phyloP scores from a whole-genome alignment of 2,113 vertebrate genomes.

The Orycteropus afer region DNA sequence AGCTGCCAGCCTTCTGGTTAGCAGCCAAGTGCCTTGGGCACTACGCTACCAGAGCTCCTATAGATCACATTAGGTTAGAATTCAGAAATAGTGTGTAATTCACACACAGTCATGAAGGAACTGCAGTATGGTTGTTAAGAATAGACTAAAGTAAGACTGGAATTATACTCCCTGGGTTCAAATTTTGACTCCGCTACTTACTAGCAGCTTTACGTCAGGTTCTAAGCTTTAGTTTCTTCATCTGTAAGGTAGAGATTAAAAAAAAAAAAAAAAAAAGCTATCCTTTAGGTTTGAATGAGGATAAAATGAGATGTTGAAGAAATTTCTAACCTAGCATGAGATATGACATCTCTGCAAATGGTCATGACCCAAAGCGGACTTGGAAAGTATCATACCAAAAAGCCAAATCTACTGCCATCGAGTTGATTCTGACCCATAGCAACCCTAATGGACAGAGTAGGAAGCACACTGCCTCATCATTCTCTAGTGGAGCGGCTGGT shows the following conservation, averaged over 20 bases:
- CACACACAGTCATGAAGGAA: conserved; percentile 29
- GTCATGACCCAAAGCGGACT: background rate
- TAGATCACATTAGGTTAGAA: conserved; percentile 43
- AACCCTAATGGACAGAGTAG: no score
- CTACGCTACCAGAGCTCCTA: no score
- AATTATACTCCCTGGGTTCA: conserved; percentile 19
- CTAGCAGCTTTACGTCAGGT: background rate
- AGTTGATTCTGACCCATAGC: no score
- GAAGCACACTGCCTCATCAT: no score
- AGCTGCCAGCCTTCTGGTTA: no score
- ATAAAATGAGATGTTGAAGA: conserved; percentile 31
- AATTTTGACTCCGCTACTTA: conserved; percentile 46
- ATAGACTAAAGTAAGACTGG: conserved; percentile 13
- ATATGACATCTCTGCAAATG: conserved; percentile 31
- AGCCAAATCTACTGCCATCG: no score
- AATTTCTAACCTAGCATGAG: conserved; percentile 14
- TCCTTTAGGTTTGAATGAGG: conserved; percentile 24
- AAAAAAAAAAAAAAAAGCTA: background rate
- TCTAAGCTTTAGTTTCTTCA: conserved; percentile 53
- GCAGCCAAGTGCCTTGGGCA: no score
- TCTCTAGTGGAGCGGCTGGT: no score
- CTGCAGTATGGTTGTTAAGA: background rate
- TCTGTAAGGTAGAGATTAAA: conserved; percentile 25
- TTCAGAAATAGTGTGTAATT: conserved; percentile 45
- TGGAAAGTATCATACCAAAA: no score